Conservation (phyloP, 2,113 vertebrate species). For the Mobula hypostoma region DNA sequence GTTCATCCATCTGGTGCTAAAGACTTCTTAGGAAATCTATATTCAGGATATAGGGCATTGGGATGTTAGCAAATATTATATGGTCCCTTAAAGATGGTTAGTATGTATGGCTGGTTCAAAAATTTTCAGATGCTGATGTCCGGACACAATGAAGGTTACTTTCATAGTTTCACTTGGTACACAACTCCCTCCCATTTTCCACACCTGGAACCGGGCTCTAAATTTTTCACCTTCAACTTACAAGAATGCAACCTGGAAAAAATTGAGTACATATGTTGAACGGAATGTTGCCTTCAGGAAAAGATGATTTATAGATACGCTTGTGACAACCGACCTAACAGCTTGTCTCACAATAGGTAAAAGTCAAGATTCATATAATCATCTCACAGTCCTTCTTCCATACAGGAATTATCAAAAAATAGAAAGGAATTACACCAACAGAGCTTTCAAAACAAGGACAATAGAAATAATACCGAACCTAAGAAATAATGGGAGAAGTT, state of each 20-base stretch:
- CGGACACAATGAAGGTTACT: not conserved
- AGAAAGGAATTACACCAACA: not conserved
- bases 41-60: no score
- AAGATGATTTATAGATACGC: not conserved
- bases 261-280: not conserved
- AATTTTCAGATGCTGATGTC: not conserved
- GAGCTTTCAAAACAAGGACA: slow-evolving; percentile 6
- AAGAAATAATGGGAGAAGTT: not conserved
- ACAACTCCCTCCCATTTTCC: not conserved
- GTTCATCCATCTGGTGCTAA: no score
- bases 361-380: not conserved
- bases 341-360: not conserved
- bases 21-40: no score
- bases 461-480: not conserved
- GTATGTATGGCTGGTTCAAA: no score
- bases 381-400: not conserved
- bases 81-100: no score
- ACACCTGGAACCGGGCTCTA: not conserved
- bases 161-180: not conserved
- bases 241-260: not conserved
- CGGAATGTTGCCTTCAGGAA: not conserved
- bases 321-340: not conserved
- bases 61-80: no score
- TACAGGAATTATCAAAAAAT: not conserved
- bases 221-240: not conserved